Evolutionary conservation across 2,113 vertebrate species (phyloP).

Genomic region (Vidua chalybeata): DNA sequence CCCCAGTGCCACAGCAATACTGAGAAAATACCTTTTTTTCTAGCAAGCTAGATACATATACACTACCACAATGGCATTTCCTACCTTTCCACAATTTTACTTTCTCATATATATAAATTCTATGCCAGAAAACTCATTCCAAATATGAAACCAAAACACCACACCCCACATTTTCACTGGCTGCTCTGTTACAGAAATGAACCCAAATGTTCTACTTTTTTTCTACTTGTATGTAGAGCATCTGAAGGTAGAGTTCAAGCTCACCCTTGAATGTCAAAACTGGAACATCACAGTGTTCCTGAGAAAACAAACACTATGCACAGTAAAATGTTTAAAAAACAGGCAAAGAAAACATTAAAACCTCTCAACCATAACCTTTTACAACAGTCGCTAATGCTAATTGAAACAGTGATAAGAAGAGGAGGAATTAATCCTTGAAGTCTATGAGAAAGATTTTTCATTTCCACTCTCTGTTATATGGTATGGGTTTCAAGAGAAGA

Average conservation of each 20-base stretch:
- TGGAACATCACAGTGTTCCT: neutral
- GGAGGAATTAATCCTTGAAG: neutral
- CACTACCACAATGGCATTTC: neutral
- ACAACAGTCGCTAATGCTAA: neutral
- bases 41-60: neutral
- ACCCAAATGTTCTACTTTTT: neutral
- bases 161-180: neutral
- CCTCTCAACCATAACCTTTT: fast-evolving
- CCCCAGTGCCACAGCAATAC: neutral
- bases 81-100: neutral
- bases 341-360: neutral
- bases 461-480: neutral
- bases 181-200: neutral
- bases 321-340: neutral
- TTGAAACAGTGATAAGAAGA: neutral
- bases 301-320: neutral
- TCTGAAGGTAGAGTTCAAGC: neutral
- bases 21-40: neutral
- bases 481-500: neutral
- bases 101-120: neutral
- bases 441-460: neutral
- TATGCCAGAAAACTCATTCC: neutral
- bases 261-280: neutral
- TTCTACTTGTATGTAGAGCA: neutral
- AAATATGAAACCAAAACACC: neutral